These are phyloP conservation scores for Catharus minimus DNA, from an alignment of 2,113 vertebrate genomes.

Conservation along the genomic window DNA sequence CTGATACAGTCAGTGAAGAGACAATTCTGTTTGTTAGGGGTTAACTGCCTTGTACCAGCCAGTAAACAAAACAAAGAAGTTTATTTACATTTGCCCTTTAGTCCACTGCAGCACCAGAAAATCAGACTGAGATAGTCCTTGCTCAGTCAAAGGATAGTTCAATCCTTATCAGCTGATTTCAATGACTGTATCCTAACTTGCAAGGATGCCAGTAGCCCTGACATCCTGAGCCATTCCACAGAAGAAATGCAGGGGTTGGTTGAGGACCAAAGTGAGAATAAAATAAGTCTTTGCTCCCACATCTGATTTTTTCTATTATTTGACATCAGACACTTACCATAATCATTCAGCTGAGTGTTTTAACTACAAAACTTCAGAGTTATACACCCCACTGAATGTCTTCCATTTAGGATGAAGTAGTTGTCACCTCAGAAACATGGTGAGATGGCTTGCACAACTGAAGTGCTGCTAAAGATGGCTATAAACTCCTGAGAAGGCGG, in stretches of 20 bases:
- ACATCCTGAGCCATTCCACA: not conserved
- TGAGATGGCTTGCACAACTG: not conserved
- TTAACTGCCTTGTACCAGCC: not conserved
- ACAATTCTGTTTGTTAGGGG: not conserved
- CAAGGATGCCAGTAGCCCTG: not conserved
- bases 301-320: not conserved
- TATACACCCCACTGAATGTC: not conserved
- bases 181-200: fast-evolving
- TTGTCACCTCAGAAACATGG: not conserved
- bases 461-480: not conserved
- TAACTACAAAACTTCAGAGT: not conserved
- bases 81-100: not conserved
- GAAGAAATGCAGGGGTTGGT: not conserved
- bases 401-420: not conserved
- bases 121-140: not conserved
- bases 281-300: not conserved
- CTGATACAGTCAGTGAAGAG: not conserved
- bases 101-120: not conserved
- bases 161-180: not conserved
- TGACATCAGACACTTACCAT: not conserved
- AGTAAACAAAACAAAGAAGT: not conserved
- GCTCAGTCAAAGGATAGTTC: not conserved
- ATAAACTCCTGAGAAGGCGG: not conserved
- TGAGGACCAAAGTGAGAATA: not conserved
- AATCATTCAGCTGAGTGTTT: not conserved